phyloP scores from a whole-genome alignment of 1,140 invertebrate genomes.

The Cardiocondyla obscurior region DNA sequence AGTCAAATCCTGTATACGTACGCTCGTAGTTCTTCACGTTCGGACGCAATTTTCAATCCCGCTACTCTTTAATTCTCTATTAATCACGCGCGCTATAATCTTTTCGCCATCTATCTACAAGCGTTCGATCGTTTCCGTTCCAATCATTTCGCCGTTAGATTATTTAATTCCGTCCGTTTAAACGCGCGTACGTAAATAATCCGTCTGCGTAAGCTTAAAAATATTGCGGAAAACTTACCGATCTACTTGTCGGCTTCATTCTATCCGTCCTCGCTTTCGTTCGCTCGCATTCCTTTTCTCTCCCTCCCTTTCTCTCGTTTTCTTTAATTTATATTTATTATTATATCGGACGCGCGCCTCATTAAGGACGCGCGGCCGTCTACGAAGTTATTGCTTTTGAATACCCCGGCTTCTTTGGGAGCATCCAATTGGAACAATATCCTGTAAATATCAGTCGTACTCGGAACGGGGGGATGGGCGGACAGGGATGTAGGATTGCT shows the following conservation, averaged over 20 bases:
- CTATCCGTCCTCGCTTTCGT: slow-evolving; percentile 4
- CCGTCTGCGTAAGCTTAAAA: slow-evolving; percentile 51
- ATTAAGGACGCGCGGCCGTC: slow-evolving; percentile 64
- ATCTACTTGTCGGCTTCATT: slow-evolving; percentile 37
- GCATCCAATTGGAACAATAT: slow-evolving; percentile 83
- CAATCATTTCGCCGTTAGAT: neutral
- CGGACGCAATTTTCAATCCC: neutral
- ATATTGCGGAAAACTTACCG: slow-evolving; percentile 62
- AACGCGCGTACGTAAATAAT: slow-evolving; percentile 41
- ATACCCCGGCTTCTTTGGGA: slow-evolving; percentile 83
- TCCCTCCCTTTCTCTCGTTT: slow-evolving; percentile 1
- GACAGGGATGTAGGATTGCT: slow-evolving; percentile 44
- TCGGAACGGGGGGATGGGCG: slow-evolving; percentile 55
- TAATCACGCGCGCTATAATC: slow-evolving; percentile 2
- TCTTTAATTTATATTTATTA: slow-evolving; percentile 63
- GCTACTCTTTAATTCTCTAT: slow-evolving; percentile 1
- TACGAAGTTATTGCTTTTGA: slow-evolving; percentile 83
- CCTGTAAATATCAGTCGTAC: slow-evolving; percentile 83
- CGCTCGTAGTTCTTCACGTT: neutral
- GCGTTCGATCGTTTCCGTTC: slow-evolving; percentile 21
- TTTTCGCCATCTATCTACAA: slow-evolving; percentile 22
- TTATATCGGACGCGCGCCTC: slow-evolving; percentile 61
- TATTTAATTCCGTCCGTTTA: slow-evolving; percentile 14
- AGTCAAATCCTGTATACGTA: neutral
- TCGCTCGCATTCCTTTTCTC: slow-evolving; percentile 11